Evolutionary conservation across 1,140 invertebrate genomes (phyloP).

Genomic region (Zaprionus capensis): DNA sequence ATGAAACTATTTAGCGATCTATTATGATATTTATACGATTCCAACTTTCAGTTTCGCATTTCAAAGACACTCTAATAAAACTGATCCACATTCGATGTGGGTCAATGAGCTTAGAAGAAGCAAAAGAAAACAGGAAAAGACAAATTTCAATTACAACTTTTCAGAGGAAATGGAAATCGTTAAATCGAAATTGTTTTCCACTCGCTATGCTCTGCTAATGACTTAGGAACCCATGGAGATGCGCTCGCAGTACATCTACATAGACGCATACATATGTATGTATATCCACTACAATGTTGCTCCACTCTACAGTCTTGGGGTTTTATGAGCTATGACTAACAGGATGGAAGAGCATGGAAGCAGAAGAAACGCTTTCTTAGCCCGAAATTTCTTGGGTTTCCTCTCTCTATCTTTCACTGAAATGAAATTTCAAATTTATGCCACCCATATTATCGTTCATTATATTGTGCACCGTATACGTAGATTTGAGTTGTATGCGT

Average conservation of each 20-base stretch:
- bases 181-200: conserved; percentile 5
- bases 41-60: not conserved
- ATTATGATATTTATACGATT: not conserved
- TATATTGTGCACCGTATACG: conserved; percentile 57
- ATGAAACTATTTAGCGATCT: not conserved
- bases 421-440: conserved; percentile 43
- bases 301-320: not conserved
- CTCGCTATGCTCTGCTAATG: not conserved
- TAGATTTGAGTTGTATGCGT: not conserved
- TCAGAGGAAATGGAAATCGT: conserved; percentile 3
- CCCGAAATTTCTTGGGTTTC: conserved; percentile 35
- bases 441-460: conserved; percentile 69
- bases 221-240: not conserved
- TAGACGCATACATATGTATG: not conserved
- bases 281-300: not conserved
- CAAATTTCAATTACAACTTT: conserved; percentile 13
- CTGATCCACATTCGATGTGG: not conserved
- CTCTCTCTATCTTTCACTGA: conserved; percentile 40
- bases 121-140: not conserved
- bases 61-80: not conserved
- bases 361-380: conserved; percentile 18
- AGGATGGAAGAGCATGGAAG: not conserved
- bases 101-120: conserved; percentile 4
- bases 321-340: conserved; percentile 24
- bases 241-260: not conserved